phyloP scores from a whole-genome alignment of 2,888 invertebrate genomes.

The Villa cingulata region DNA sequence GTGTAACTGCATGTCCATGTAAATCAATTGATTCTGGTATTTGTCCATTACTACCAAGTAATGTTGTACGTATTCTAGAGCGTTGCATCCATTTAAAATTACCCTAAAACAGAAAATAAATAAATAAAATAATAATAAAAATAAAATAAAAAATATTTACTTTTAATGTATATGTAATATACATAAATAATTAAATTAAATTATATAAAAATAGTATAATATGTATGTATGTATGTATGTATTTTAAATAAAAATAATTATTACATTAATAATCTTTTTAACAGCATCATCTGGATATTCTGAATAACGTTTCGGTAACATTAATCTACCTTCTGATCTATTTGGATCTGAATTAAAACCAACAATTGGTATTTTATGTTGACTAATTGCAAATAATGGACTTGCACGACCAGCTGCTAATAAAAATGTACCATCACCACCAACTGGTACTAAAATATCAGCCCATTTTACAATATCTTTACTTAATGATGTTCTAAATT shows the following conservation, averaged over 20 bases:
- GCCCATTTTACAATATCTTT: slow-evolving; percentile 74
- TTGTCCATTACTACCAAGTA: slow-evolving; percentile 48
- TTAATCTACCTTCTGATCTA: slow-evolving; percentile 85
- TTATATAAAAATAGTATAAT: too few species aligned
- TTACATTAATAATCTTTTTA: slow-evolving; percentile 44
- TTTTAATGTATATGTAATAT: too few species aligned
- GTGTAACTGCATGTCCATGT: slow-evolving; percentile 34
- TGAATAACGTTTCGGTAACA: slow-evolving; percentile 76
- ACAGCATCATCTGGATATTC: slow-evolving; percentile 66
- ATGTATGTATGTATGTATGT: too few species aligned
- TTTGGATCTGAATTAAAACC: slow-evolving; percentile 94
- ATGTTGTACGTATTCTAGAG: slow-evolving; percentile 75
- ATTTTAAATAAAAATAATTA: neutral
- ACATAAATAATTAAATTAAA: slow-evolving; percentile 1
- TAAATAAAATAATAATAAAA: neutral
- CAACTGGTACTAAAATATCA: slow-evolving; percentile 74
- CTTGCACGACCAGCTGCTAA: slow-evolving; percentile 59
- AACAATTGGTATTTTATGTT: slow-evolving; percentile 71
- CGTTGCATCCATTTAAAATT: slow-evolving; percentile 76
- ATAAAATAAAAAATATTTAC: neutral
- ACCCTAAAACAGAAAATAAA: slow-evolving; percentile 43
- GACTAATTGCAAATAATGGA: slow-evolving; percentile 31
- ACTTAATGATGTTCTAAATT: slow-evolving; percentile 36
- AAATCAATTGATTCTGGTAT: slow-evolving; percentile 38
- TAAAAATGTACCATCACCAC: slow-evolving; percentile 96